Percentiles rank a stretch among this genome's conserved stretches.
These are phyloP conservation scores for Octopus bimaculoides DNA, from an alignment of 1,140 invertebrate species.

Conservation along the genomic window DNA sequence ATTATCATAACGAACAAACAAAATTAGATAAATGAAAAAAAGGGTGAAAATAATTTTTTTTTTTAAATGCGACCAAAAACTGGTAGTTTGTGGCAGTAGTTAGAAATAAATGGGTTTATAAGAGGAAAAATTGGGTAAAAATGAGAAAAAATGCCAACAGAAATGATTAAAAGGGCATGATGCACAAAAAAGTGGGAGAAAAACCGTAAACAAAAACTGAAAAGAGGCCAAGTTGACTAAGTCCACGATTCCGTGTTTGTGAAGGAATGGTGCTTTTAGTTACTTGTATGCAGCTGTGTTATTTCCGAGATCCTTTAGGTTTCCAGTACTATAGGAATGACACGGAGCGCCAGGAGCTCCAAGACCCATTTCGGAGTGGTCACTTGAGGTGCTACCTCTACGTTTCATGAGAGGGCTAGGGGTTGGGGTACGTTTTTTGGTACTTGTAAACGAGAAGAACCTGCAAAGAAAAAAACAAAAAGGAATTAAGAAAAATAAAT, in stretches of 20 bases:
- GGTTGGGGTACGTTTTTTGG: constrained; percentile 78
- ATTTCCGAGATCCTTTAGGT: constrained; percentile 64
- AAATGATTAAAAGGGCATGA: too few species aligned
- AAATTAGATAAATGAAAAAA: too few species aligned
- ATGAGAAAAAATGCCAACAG: too few species aligned
- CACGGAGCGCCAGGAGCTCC: constrained; percentile 49
- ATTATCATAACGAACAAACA: too few species aligned
- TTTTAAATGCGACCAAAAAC: too few species aligned
- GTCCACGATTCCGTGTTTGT: neutral
- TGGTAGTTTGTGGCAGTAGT: too few species aligned
- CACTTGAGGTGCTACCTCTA: constrained; percentile 46
- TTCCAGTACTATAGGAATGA: constrained; percentile 70
- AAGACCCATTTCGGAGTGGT: constrained; percentile 30
- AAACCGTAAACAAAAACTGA: too few species aligned
- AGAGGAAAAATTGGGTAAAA: too few species aligned
- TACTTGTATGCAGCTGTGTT: constrained; percentile 18
- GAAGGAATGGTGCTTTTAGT: neutral
- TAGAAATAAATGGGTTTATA: too few species aligned
- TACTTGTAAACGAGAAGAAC: constrained; percentile 86
- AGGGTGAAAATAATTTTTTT: too few species aligned
- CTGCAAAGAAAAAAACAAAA: constrained; percentile 57
- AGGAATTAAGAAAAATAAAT: constrained; percentile 6
- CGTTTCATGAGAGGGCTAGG: constrained; percentile 59
- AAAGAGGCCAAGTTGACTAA: neutral
- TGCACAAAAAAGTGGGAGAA: too few species aligned